Evolutionary conservation across 1,140 invertebrate genomes (phyloP).

Genomic region (Drosophila takahashii): DNA sequence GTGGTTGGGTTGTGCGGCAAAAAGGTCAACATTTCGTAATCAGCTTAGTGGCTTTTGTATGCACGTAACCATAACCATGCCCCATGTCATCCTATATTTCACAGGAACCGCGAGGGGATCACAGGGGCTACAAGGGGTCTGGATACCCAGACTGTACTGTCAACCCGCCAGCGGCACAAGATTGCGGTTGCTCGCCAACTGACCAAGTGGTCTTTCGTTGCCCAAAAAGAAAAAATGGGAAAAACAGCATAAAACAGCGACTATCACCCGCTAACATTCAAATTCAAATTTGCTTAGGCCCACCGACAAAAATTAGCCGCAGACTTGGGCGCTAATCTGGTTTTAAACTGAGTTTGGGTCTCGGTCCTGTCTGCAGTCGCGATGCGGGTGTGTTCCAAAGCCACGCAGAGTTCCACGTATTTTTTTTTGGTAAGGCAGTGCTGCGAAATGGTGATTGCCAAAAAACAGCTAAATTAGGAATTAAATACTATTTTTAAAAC

Average conservation of each 20-base stretch:
- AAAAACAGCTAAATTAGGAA: not conserved
- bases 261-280: constrained; percentile 82
- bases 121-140: not conserved
- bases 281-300: constrained; percentile 80
- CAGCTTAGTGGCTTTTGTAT: constrained; percentile 72
- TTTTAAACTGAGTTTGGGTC: constrained; percentile 62
- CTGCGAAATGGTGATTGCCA: not conserved
- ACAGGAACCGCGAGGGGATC: constrained; percentile 47
- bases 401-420: constrained; percentile 30
- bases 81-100: constrained; percentile 81
- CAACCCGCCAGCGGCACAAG: constrained; percentile 51
- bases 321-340: constrained; percentile 82
- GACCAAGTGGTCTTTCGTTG: constrained; percentile 63
- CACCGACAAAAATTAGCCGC: constrained; percentile 77
- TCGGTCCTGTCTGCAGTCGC: constrained; percentile 63
- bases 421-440: constrained; percentile 17
- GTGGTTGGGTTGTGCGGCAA: constrained; percentile 55
- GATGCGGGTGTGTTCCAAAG: constrained; percentile 75
- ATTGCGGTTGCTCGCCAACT: constrained; percentile 69
- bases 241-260: constrained; percentile 41
- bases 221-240: constrained; percentile 24
- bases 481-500: not conserved
- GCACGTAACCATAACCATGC: constrained; percentile 77
- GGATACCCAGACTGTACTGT: constrained; percentile 39
- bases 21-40: constrained; percentile 83